Base-by-base conservation (phyloP, 1,140 invertebrate genomes). In the Anadara kagoshimensis region DNA sequence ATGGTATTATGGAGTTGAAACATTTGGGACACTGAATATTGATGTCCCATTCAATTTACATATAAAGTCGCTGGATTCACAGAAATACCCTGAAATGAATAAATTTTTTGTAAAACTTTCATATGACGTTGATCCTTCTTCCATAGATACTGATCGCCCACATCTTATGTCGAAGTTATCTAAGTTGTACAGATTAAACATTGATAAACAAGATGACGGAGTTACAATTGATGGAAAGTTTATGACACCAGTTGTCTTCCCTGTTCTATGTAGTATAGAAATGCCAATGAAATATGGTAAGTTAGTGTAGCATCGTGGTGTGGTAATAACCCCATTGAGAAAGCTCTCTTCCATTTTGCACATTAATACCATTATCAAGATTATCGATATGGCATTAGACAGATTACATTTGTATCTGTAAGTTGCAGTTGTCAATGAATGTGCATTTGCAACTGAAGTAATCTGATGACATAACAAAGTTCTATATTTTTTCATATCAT, bases 251-350 rank as follows among this genome's bases (percentile, higher is more conserved):
- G 62, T 29, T 14, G 51, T 18, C 5, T 64, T 64, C 41, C 62
- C 62, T 12, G 62, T 49, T n/a, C n/a, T 36, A 3, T 64, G 62
- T 53, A 53, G 45, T 11, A 20, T 64, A 20, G 45, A 64, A 36
- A 51, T 64, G 47, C 62, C 62, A 51, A 47, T 64, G 29, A 64
- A 64, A 51, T 64, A 24, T 53, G 49, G 62, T 64, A 41, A 51
- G 59, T 47, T 26, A 36, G 7, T 36, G 2, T 36, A n/a, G n/a
- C n/a, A n/a, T n/a, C n/a, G n/a, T n/a, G n/a, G n/a, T n/a, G n/a
- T n/a, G n/a, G n/a, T n/a, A n/a, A n/a, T n/a, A n/a, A n/a, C n/a
- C n/a, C n/a, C n/a, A n/a, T n/a, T n/a, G n/a, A n/a, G n/a, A n/a
- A n/a, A n/a, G n/a, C n/a, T n/a, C n/a, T n/a, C n/a, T n/a, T n/a